Percentiles rank a stretch among this genome's conserved stretches.
Conservation (phyloP, 2,888 invertebrate genomes). For the Archips xylosteana region DNA sequence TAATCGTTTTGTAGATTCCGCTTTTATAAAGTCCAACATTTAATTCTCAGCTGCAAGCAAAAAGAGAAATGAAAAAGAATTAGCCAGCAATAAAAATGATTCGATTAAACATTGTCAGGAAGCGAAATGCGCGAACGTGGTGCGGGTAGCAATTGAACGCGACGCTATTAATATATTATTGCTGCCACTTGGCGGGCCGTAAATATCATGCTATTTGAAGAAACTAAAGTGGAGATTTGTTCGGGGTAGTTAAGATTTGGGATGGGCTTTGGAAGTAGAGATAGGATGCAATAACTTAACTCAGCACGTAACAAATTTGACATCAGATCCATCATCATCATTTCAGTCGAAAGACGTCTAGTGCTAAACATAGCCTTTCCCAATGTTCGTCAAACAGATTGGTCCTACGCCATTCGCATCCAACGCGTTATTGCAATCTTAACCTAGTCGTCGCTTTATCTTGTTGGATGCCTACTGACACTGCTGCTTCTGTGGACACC, state of each 20-base stretch:
- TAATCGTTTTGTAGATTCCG: too few species aligned
- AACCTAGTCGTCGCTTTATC: too few species aligned
- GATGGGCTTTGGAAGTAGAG: not conserved
- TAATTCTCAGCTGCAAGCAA: not conserved
- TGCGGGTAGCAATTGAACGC: constrained; percentile 6
- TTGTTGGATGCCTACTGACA: too few species aligned
- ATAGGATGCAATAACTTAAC: not conserved
- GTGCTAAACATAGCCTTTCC: too few species aligned
- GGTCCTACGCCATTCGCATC: too few species aligned
- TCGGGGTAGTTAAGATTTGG: not conserved
- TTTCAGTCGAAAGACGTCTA: too few species aligned
- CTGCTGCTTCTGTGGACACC: too few species aligned
- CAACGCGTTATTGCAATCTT: too few species aligned
- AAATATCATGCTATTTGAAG: constrained; percentile 10
- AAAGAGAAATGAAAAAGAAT: constrained; percentile 6
- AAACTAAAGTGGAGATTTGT: not conserved
- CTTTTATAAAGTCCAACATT: not conserved
- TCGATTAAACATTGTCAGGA: constrained; percentile 19
- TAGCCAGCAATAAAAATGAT: constrained; percentile 14
- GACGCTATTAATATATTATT: constrained; percentile 18
- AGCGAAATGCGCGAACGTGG: constrained; percentile 6
- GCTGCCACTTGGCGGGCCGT: constrained; percentile 13
- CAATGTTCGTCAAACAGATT: too few species aligned
- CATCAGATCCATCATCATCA: too few species aligned
- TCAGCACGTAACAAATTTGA: not conserved